Evolutionary conservation across 2,888 invertebrate genomes (phyloP).

Genomic region (Gandaritis pyraliata): DNA sequence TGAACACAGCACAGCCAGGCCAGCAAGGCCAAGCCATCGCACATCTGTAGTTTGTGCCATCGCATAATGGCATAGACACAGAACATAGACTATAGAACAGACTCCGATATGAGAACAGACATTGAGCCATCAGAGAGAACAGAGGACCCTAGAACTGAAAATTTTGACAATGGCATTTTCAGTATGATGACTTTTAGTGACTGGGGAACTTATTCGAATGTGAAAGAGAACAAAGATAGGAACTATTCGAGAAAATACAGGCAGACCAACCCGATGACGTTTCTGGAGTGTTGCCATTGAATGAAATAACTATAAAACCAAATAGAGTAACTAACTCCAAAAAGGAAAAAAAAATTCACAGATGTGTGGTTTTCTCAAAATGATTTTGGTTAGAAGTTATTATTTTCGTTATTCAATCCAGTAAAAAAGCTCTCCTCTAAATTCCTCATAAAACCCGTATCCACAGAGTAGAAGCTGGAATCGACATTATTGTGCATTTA

Average conservation of each 20-base stretch:
- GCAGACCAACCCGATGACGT: conserved; percentile 35
- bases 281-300: conserved; percentile 51
- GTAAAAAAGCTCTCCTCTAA: conserved; percentile 37
- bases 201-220: too few relatives aligned
- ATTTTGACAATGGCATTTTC: too few relatives aligned
- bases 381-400: conserved; percentile 73
- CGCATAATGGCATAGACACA: too few relatives aligned
- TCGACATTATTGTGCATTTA: conserved; percentile 79
- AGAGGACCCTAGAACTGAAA: too few relatives aligned
- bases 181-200: too few relatives aligned
- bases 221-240: too few relatives aligned
- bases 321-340: conserved; percentile 36
- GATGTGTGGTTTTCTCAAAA: conserved; percentile 75
- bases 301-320: not conserved
- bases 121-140: too few relatives aligned
- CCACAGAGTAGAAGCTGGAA: conserved; percentile 43
- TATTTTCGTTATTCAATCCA: conserved; percentile 60
- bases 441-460: conserved; percentile 21
- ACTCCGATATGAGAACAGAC: too few relatives aligned
- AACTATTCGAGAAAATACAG: conserved; percentile 9
- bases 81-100: too few relatives aligned
- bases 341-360: conserved; percentile 62
- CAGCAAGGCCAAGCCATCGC: too few relatives aligned
- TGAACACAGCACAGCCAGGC: too few relatives aligned
- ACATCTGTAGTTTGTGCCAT: too few relatives aligned